Evolutionary conservation across 2,888 invertebrate genomes (phyloP).

Genomic region (Amorpha juglandis): DNA sequence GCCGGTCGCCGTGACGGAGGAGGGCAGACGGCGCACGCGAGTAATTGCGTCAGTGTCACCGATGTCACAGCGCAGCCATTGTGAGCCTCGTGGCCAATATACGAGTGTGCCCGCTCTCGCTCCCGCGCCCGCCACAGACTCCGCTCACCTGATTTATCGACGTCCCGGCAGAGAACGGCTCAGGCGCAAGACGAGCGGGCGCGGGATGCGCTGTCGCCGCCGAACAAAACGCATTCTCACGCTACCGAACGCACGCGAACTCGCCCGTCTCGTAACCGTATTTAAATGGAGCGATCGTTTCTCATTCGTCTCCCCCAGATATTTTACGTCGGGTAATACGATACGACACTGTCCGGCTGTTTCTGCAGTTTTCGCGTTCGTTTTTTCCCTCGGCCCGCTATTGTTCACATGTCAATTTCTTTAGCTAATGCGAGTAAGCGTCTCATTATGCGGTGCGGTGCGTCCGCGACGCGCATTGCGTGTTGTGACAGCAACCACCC

Average conservation of each 20-base stretch:
- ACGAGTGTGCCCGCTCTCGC: slow-evolving; percentile 46
- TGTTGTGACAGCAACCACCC: slow-evolving; percentile 85
- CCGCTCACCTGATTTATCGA: slow-evolving; percentile 80
- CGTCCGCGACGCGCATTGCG: slow-evolving; percentile 81
- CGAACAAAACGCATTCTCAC: slow-evolving; percentile 83
- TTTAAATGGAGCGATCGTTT: slow-evolving; percentile 82
- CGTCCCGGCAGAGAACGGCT: slow-evolving; percentile 52
- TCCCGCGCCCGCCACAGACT: slow-evolving; percentile 37
- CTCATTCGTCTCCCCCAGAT: slow-evolving; percentile 83
- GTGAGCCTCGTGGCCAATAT: slow-evolving; percentile 72
- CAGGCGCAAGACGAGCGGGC: slow-evolving; percentile 69
- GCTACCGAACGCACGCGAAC: slow-evolving; percentile 83
- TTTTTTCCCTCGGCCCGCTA: slow-evolving; percentile 77
- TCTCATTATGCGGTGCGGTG: slow-evolving; percentile 83
- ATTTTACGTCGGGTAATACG: slow-evolving; percentile 84
- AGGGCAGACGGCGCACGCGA: slow-evolving; percentile 69
- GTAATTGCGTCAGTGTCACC: slow-evolving; percentile 79
- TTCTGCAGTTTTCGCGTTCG: slow-evolving; percentile 78
- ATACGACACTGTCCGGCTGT: slow-evolving; percentile 84
- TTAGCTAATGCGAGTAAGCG: slow-evolving; percentile 85
- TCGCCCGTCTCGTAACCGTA: slow-evolving; percentile 73
- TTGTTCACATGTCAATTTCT: slow-evolving; percentile 85
- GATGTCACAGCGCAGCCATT: slow-evolving; percentile 74
- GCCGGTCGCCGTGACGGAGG: slow-evolving; percentile 54
- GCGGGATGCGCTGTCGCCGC: slow-evolving; percentile 72